Percentiles rank a stretch among this genome's conserved stretches.
phyloP scores from a whole-genome alignment of 2,888 invertebrate species.

The Drosophila pullipes region DNA sequence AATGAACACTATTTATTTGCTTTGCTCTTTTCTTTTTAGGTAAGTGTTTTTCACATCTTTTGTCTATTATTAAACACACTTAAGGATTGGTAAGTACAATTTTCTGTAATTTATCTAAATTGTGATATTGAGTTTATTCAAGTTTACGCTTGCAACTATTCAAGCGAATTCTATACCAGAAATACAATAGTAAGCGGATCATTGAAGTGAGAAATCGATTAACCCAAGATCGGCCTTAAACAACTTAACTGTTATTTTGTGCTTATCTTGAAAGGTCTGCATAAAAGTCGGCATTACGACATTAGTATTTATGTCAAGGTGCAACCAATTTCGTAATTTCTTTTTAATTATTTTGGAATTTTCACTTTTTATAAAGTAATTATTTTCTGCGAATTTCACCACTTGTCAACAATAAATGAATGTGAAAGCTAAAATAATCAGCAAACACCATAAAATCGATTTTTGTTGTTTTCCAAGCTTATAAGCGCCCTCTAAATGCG shows the following conservation, averaged over 20 bases:
- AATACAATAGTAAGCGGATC: neutral
- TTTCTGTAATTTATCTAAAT: neutral
- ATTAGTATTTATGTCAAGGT: neutral
- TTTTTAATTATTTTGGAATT: neutral
- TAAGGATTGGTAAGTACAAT: slow-evolving; percentile 43
- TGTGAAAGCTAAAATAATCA: neutral
- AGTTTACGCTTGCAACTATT: slow-evolving; percentile 1
- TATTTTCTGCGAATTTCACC: neutral
- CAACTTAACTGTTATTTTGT: neutral
- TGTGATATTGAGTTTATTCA: neutral
- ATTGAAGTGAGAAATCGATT: neutral
- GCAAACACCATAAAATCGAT: neutral
- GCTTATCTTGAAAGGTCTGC: neutral
- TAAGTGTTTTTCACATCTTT: slow-evolving; percentile 42
- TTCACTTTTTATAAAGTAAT: neutral
- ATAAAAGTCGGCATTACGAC: neutral
- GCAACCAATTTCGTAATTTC: neutral
- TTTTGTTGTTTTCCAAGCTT: neutral
- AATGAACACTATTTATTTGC: slow-evolving; percentile 19
- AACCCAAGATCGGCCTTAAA: too few species aligned
- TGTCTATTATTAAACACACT: neutral
- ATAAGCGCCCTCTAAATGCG: neutral
- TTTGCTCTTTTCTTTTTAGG: slow-evolving; percentile 55
- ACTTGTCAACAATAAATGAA: neutral
- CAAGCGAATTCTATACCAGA: neutral